Evolutionary conservation across 2,113 vertebrate species (phyloP).

Genomic region (Antidorcas marsupialis): DNA sequence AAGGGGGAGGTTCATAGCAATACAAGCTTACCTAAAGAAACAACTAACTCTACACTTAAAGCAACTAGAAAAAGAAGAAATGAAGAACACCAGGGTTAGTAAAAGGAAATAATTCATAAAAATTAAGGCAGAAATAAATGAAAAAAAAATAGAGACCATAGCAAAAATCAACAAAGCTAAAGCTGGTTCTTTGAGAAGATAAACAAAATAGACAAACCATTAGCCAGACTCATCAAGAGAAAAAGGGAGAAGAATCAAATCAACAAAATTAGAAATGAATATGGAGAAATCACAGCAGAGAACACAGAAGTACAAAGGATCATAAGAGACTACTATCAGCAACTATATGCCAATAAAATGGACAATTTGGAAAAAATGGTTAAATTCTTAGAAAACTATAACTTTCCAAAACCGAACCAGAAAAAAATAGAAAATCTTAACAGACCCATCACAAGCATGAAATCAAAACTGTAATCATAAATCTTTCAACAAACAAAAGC

Average conservation of each 20-base stretch:
- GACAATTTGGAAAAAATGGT: background rate
- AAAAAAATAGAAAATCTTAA: background rate
- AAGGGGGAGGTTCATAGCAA: background rate
- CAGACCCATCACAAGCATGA: background rate
- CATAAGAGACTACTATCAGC: background rate
- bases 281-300: background rate
- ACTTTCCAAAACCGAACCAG: background rate
- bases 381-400: background rate
- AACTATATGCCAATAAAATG: background rate
- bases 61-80: background rate
- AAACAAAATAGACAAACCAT: background rate
- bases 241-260: background rate
- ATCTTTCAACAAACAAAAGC: background rate
- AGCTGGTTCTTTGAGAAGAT: background rate
- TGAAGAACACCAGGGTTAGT: background rate
- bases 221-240: background rate
- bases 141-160: background rate
- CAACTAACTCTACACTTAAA: background rate
- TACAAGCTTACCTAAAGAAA: background rate
- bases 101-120: background rate
- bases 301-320: background rate
- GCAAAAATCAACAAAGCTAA: background rate
- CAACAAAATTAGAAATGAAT: background rate
- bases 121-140: background rate
- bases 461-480: background rate